Conservation (phyloP, 2,888 invertebrate species). For the Notocelia uddmanniana region DNA sequence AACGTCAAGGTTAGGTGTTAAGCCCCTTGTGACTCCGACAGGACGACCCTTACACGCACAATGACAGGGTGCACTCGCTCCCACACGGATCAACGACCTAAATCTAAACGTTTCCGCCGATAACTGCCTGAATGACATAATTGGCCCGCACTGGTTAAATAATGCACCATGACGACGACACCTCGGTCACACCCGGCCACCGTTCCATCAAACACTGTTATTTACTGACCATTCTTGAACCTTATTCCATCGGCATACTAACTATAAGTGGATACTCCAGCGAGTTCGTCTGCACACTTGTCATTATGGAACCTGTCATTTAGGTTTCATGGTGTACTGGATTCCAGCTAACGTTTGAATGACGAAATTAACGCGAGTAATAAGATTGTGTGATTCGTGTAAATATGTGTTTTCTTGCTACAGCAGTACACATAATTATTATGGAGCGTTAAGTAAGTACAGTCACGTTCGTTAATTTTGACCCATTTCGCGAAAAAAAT, state of each 20-base stretch:
- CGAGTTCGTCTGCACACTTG: background rate
- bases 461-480: no score
- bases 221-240: background rate
- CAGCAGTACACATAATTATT: background rate
- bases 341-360: conserved; percentile 10
- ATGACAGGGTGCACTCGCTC: conserved; percentile 15
- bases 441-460: background rate
- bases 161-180: conserved; percentile 50
- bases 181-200: conserved; percentile 59
- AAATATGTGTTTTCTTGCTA: background rate
- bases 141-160: conserved; percentile 40
- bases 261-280: background rate
- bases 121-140: conserved; percentile 47
- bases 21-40: no score
- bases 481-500: no score
- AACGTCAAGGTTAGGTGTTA: no score
- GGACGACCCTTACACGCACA: background rate
- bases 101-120: conserved; percentile 44
- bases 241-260: background rate
- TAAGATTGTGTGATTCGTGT: background rate
- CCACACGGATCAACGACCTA: conserved; percentile 43
- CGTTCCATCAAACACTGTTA: conserved; percentile 46
- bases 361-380: conserved; percentile 15
- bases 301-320: conserved; percentile 23
- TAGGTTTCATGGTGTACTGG: conserved; percentile 10